A percentile compares a stretch with the other conserved stretches of the same genome.
These are phyloP conservation scores for Phyllotreta cruciferae DNA, from an alignment of 2,888 invertebrate genomes.

Conservation along the genomic window DNA sequence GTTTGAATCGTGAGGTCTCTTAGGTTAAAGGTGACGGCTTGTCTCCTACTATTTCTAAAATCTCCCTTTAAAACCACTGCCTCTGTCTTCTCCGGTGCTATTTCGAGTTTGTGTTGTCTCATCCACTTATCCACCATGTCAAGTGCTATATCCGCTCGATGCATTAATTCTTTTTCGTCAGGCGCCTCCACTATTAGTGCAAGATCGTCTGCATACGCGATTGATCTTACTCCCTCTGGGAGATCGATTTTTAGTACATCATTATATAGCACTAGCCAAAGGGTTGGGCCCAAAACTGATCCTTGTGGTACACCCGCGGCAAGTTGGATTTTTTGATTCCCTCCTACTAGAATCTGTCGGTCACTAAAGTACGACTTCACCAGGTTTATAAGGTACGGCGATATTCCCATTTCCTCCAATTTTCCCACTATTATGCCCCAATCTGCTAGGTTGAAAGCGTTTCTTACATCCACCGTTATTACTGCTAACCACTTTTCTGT, in stretches of 20 bases:
- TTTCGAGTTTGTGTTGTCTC: no score
- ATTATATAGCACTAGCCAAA: constrained; percentile 16
- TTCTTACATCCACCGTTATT: constrained; percentile 22
- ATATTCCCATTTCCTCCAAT: constrained; percentile 8
- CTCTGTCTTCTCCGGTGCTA: constrained; percentile 7
- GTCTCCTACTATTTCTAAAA: background rate
- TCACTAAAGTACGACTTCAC: constrained; percentile 11
- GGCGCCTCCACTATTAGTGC: background rate
- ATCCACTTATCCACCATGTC: background rate
- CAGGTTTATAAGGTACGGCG: constrained; percentile 11
- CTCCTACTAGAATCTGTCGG: background rate
- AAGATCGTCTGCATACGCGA: background rate
- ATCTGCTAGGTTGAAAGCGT: constrained; percentile 20
- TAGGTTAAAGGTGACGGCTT: background rate
- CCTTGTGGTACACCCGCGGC: constrained; percentile 28
- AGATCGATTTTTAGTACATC: no score
- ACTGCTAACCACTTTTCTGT: constrained; percentile 7
- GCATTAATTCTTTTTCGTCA: background rate
- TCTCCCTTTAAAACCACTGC: constrained; percentile 1
- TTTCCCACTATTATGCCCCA: constrained; percentile 11
- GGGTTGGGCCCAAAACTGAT: constrained; percentile 15
- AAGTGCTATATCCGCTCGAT: background rate
- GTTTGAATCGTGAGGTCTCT: no score
- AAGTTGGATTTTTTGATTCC: background rate
- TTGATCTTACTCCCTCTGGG: background rate